These are phyloP conservation scores for Drosophila triauraria DNA, from an alignment of 1,140 invertebrate species.

Conservation along the genomic window DNA sequence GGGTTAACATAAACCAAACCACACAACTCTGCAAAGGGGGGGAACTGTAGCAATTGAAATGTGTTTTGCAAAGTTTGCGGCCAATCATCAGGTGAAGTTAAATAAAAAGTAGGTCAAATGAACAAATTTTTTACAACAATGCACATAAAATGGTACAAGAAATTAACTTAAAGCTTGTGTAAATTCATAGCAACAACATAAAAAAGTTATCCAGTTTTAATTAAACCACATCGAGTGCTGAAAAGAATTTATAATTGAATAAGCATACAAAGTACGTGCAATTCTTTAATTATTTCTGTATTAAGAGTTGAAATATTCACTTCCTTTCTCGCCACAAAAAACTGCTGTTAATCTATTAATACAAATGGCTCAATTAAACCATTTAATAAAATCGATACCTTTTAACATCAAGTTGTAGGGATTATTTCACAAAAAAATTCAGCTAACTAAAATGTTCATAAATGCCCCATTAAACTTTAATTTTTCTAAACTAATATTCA, in stretches of 20 bases:
- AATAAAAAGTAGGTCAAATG: constrained; percentile 33
- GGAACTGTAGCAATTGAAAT: constrained; percentile 34
- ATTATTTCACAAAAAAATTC: neutral
- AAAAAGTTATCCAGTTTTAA: constrained; percentile 15
- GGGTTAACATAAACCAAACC: constrained; percentile 29
- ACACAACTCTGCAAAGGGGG: neutral
- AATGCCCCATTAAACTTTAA: neutral
- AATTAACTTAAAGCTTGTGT: constrained; percentile 8
- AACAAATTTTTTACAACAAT: constrained; percentile 15
- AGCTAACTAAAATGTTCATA: constrained; percentile 10
- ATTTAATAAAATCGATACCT: neutral
- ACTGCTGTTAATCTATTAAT: neutral
- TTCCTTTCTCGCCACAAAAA: neutral
- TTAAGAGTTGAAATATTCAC: neutral
- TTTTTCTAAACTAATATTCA: constrained; percentile 1
- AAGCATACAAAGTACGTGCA: neutral
- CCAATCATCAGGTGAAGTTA: constrained; percentile 26
- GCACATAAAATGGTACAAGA: neutral
- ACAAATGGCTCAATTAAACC: constrained; percentile 1
- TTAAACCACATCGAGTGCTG: constrained; percentile 3
- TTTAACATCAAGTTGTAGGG: neutral
- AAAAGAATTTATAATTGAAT: constrained; percentile 4
- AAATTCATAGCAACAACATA: constrained; percentile 1
- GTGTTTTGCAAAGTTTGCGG: constrained; percentile 9
- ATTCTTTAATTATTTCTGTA: neutral